These are phyloP conservation scores for Drosophila obscura DNA, from an alignment of 1,140 invertebrate genomes.

Conservation along the genomic window DNA sequence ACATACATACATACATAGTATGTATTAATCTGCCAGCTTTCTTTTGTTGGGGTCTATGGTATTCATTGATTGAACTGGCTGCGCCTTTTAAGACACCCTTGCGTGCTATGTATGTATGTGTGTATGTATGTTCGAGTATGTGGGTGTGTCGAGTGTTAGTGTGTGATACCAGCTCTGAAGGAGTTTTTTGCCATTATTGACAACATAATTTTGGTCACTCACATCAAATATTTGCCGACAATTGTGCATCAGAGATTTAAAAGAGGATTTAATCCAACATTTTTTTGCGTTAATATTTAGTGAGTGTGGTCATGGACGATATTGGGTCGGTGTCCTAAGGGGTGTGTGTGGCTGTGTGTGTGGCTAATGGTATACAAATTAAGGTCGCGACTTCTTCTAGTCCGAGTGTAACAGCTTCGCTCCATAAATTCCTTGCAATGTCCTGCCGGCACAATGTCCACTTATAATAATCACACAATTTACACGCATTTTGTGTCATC, in stretches of 20 bases:
- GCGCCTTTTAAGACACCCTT: constrained; percentile 10
- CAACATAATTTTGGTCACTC: constrained; percentile 27
- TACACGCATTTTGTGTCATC: constrained; percentile 69
- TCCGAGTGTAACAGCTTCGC: constrained; percentile 16
- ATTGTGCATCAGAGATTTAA: constrained; percentile 76
- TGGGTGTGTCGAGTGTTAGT: not conserved
- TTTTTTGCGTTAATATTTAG: constrained; percentile 75
- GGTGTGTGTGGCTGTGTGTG: not conserved
- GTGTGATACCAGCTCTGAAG: not conserved
- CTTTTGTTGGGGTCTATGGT: too few species aligned
- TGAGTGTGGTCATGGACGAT: constrained; percentile 10
- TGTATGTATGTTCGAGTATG: not conserved
- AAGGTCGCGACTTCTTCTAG: constrained; percentile 31
- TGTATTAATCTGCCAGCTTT: too few species aligned
- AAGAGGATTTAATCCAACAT: constrained; percentile 62
- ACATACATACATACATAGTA: too few species aligned
- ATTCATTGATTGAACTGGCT: not conserved
- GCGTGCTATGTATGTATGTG: constrained; percentile 6
- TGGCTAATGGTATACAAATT: constrained; percentile 14
- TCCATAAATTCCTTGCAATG: constrained; percentile 56
- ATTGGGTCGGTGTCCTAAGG: too few species aligned
- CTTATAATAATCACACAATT: constrained; percentile 80
- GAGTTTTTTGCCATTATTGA: constrained; percentile 8
- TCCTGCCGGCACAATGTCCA: constrained; percentile 42
- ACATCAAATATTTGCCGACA: constrained; percentile 69